A percentile compares a stretch with the other conserved stretches of the same genome.
phyloP scores from a whole-genome alignment of 2,797 vertebrate species.

The Ciconia nigra region DNA sequence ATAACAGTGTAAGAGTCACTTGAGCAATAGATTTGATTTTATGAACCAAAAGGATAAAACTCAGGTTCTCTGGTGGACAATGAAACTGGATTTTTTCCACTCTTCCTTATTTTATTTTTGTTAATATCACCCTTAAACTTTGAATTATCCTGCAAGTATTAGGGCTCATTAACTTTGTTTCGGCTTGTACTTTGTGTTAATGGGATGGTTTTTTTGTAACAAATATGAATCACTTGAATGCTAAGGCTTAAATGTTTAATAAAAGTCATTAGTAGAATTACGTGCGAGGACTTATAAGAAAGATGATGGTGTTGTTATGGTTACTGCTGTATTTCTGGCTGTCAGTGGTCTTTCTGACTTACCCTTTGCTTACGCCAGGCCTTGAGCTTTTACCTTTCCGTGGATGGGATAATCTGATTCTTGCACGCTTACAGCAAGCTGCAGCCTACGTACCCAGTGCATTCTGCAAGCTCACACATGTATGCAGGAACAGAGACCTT shows the following conservation, averaged over 20 bases:
- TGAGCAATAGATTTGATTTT: slow-evolving; percentile 59
- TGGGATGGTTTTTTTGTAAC: slow-evolving; percentile 40
- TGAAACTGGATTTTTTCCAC: slow-evolving; percentile 42
- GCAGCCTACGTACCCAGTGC: accelerated
- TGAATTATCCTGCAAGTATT: slow-evolving; percentile 62
- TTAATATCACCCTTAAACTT: slow-evolving; percentile 63
- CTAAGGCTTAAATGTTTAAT: slow-evolving; percentile 60
- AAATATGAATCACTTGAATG: slow-evolving; percentile 59
- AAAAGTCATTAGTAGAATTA: slow-evolving; percentile 46
- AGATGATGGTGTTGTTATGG: slow-evolving; percentile 28
- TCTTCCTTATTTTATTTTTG: slow-evolving; percentile 63
- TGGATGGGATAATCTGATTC: not conserved
- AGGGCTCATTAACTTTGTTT: slow-evolving; percentile 65
- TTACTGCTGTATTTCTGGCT: not conserved
- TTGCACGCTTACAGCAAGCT: not conserved
- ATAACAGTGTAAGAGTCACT: slow-evolving; percentile 36
- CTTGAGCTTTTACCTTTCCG: not conserved
- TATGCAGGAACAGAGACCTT: not conserved
- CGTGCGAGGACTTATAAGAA: not conserved
- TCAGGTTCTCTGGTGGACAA: slow-evolving; percentile 52
- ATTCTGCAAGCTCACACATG: not conserved
- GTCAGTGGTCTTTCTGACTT: not conserved
- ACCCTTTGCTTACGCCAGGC: not conserved
- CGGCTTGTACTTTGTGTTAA: slow-evolving; percentile 65
- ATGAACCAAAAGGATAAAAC: slow-evolving; percentile 57